These are phyloP conservation scores for Nematolebias whitei DNA, from an alignment of 2,113 vertebrate genomes.

Conservation along the genomic window DNA sequence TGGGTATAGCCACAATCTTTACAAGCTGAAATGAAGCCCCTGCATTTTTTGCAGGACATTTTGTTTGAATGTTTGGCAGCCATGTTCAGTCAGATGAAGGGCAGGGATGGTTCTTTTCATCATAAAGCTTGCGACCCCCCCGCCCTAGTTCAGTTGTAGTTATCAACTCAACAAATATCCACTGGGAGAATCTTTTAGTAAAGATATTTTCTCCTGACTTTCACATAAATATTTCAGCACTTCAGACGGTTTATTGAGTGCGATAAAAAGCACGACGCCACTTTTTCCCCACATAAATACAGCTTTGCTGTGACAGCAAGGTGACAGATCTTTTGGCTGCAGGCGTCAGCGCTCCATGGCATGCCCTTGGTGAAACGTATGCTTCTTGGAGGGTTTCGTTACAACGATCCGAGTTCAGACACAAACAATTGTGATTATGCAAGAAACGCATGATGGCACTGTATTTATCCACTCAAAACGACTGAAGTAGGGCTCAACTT, in stretches of 20 bases:
- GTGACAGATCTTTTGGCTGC: conserved; percentile 52
- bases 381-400: conserved; percentile 27
- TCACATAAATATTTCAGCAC: conserved; percentile 18
- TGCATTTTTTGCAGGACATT: too few relatives aligned
- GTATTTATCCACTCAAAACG: conserved; percentile 14
- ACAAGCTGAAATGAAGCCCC: too few relatives aligned
- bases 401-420: conserved; percentile 30
- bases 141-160: conserved; percentile 35
- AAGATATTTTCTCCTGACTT: conserved; percentile 43
- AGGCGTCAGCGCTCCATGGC: conserved; percentile 37
- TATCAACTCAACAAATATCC: conserved; percentile 48
- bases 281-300: conserved; percentile 50
- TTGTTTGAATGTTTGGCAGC: too few relatives aligned
- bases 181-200: conserved; percentile 19
- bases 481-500: conserved; percentile 9
- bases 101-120: too few relatives aligned
- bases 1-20: too few relatives aligned
- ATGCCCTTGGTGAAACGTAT: conserved; percentile 38
- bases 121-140: background rate
- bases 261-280: conserved; percentile 59
- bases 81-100: too few relatives aligned
- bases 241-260: conserved; percentile 48
- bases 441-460: conserved; percentile 23
- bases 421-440: conserved; percentile 13
- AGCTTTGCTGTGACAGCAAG: conserved; percentile 43